phyloP scores from a whole-genome alignment of 2,888 invertebrate genomes.

The Pediacus dermestoides region DNA sequence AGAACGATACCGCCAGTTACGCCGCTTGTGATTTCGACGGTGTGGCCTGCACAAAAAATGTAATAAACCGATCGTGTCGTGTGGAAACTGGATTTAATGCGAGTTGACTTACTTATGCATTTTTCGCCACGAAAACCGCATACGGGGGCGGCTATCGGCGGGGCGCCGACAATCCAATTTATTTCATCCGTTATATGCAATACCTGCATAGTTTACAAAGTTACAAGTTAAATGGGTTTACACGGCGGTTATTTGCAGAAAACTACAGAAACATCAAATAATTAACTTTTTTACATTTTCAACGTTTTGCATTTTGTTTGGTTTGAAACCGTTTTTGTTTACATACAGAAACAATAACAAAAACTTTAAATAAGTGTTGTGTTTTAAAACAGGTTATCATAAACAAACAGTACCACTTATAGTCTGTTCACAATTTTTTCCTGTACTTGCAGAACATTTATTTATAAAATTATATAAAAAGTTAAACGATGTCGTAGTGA shows the following conservation, averaged over 20 bases:
- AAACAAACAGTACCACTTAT: too few species aligned
- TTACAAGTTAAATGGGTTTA: too few species aligned
- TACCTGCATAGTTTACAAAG: constrained; percentile 55
- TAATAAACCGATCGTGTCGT: constrained; percentile 4
- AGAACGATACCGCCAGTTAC: constrained; percentile 74
- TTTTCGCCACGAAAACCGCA: constrained; percentile 91
- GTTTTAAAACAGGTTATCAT: too few species aligned
- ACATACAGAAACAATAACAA: too few species aligned
- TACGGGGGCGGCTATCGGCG: constrained; percentile 79
- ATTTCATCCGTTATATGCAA: constrained; percentile 68
- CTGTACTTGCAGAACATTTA: too few species aligned
- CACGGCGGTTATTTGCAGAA: too few species aligned
- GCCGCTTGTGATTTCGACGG: constrained; percentile 77
- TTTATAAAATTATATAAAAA: too few species aligned
- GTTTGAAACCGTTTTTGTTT: too few species aligned
- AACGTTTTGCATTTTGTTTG: constrained; percentile 1
- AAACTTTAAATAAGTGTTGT: too few species aligned
- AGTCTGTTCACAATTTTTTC: too few species aligned
- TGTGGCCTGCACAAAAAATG: constrained; percentile 58
- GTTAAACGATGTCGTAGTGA: too few species aligned
- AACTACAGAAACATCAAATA: constrained; percentile 11
- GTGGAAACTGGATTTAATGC: constrained; percentile 1
- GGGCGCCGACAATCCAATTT: constrained; percentile 72
- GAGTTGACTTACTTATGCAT: constrained; percentile 74
- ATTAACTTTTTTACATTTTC: not conserved